Evolutionary conservation across 2,888 invertebrate species (phyloP).

Genomic region (Mimas tiliae): DNA sequence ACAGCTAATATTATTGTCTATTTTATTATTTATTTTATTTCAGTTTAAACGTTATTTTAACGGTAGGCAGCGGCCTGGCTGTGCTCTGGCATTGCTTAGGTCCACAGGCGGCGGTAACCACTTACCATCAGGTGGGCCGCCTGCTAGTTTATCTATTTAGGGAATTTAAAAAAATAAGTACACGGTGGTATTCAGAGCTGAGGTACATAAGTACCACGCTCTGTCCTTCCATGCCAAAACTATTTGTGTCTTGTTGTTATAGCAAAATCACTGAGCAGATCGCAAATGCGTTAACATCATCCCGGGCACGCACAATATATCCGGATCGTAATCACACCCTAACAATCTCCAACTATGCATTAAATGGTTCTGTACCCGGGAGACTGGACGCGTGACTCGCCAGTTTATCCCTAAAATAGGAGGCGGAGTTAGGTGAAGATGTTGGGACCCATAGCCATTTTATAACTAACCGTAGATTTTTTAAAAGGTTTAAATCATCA

Average conservation of each 20-base stretch:
- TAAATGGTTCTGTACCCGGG: conserved; percentile 66
- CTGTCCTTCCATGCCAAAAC: neutral
- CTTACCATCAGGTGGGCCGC: too few species aligned
- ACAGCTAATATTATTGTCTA: too few species aligned
- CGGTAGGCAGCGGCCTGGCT: too few species aligned
- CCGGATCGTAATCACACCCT: conserved; percentile 63
- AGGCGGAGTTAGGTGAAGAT: conserved; percentile 5
- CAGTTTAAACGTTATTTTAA: too few species aligned
- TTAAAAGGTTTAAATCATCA: too few species aligned
- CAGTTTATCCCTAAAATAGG: conserved; percentile 61
- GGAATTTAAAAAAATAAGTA: too few species aligned
- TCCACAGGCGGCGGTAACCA: too few species aligned
- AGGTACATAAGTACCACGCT: neutral
- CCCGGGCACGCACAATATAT: conserved; percentile 27
- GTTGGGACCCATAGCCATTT: neutral
- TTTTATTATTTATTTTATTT: too few species aligned
- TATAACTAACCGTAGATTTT: too few species aligned
- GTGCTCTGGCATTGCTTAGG: too few species aligned
- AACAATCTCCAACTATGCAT: conserved; percentile 76
- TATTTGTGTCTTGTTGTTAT: neutral
- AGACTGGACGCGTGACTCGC: conserved; percentile 80
- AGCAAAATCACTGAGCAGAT: conserved; percentile 7
- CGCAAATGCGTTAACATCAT: conserved; percentile 20
- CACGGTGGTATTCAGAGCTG: neutral
- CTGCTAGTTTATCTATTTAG: too few species aligned